Percentiles rank a stretch among this genome's conserved stretches.
Conservation (phyloP, 1,140 invertebrate genomes). For the Zaprionus camerounensis region DNA sequence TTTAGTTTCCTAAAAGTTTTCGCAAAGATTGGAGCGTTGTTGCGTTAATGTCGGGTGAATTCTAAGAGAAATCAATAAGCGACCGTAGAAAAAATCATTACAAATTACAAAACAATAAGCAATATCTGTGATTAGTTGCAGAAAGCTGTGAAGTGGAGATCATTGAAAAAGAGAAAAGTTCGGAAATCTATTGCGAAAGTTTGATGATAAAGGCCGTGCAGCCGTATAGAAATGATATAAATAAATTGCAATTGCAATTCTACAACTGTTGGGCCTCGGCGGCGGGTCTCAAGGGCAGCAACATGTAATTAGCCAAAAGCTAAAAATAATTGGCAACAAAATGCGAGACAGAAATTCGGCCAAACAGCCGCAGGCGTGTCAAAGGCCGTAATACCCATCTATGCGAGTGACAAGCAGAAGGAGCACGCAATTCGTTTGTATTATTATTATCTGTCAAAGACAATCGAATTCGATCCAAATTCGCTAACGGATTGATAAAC, state of each 20-base stretch:
- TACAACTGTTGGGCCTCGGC: constrained; percentile 59
- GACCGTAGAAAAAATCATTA: constrained; percentile 42
- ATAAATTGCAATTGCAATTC: constrained; percentile 67
- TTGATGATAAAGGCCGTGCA: constrained; percentile 41
- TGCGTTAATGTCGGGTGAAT: constrained; percentile 36
- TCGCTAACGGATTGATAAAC: not conserved
- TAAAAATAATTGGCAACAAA: constrained; percentile 81
- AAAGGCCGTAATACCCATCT: constrained; percentile 73
- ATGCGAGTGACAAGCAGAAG: constrained; percentile 49
- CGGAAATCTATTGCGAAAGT: constrained; percentile 30
- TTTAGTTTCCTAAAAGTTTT: constrained; percentile 81
- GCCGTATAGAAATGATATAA: constrained; percentile 51
- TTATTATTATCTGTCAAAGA: constrained; percentile 8
- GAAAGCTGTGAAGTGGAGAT: not conserved
- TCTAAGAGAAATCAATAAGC: constrained; percentile 61
- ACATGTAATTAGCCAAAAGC: constrained; percentile 70
- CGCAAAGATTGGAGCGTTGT: constrained; percentile 64
- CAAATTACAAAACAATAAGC: constrained; percentile 16
- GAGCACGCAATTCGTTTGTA: constrained; percentile 5
- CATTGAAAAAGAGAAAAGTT: constrained; percentile 7
- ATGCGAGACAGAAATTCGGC: constrained; percentile 78
- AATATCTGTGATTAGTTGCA: not conserved
- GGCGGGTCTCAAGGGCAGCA: constrained; percentile 66
- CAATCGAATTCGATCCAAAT: constrained; percentile 11
- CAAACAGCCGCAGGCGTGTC: constrained; percentile 77